phyloP scores from a whole-genome alignment of 2,797 vertebrate genomes.

The Microcaecilia unicolor region DNA sequence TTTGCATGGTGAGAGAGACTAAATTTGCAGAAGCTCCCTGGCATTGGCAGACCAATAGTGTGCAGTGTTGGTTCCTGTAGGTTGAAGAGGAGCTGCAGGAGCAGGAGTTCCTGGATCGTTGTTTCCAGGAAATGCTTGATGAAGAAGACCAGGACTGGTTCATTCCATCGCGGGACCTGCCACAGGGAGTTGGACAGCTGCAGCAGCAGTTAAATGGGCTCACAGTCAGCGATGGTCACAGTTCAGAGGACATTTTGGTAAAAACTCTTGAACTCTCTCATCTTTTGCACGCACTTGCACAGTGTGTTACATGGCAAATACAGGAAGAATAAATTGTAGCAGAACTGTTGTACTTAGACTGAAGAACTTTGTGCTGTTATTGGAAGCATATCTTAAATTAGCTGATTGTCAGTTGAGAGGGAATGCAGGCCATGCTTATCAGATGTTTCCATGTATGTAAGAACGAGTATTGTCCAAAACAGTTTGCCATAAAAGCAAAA shows the following conservation, averaged over 20 bases:
- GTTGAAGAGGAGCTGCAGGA: constrained; percentile 93
- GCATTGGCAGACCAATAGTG: accelerated
- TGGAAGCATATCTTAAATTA: no score
- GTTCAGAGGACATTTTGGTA: constrained; percentile 86
- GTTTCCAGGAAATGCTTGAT: constrained; percentile 97
- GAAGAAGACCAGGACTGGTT: constrained; percentile 97
- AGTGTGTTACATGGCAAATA: no score
- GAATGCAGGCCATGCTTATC: no score
- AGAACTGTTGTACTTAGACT: no score
- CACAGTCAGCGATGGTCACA: constrained; percentile 58
- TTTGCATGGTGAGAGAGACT: background rate
- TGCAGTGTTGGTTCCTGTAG: constrained; percentile 30
- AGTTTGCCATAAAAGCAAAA: no score
- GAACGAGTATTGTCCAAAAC: no score
- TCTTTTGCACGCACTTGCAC: no score
- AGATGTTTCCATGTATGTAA: no score
- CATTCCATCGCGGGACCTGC: constrained; percentile 87
- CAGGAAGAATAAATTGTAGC: no score
- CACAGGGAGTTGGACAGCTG: constrained; percentile 79
- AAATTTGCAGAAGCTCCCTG: no score
- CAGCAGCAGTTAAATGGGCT: constrained; percentile 91
- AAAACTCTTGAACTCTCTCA: constrained; percentile 17
- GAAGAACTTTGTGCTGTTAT: no score
- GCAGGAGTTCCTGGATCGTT: constrained; percentile 91
- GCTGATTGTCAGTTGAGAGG: no score